These are phyloP conservation scores for Discoglossus pictus DNA, from an alignment of 2,797 vertebrate genomes.

Conservation along the genomic window DNA sequence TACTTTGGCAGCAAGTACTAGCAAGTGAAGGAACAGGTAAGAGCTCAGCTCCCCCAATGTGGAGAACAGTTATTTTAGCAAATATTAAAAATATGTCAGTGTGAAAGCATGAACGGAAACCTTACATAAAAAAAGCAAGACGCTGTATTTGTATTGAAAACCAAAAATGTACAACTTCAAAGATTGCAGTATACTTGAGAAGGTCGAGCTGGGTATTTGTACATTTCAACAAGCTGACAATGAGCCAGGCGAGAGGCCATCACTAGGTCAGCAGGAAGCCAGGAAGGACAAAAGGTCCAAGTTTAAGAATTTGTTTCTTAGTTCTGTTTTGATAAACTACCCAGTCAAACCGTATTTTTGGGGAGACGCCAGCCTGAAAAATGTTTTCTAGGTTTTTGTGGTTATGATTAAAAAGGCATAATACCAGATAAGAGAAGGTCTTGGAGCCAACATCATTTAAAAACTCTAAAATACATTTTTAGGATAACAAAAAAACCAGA, in stretches of 20 bases:
- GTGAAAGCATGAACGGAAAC: too few species aligned
- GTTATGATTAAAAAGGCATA: conserved; percentile 61
- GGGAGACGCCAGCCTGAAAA: conserved; percentile 59
- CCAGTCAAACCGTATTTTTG: conserved; percentile 65
- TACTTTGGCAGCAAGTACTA: too few species aligned
- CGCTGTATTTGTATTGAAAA: background rate
- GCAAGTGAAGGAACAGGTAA: too few species aligned
- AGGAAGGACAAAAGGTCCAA: conserved; percentile 79
- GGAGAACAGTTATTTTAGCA: too few species aligned
- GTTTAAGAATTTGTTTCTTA: conserved; percentile 71
- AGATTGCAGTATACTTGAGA: conserved; percentile 65
- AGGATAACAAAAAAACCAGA: too few species aligned
- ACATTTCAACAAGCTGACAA: conserved; percentile 67
- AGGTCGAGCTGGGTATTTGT: conserved; percentile 64
- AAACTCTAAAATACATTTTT: too few species aligned
- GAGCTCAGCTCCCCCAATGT: too few species aligned
- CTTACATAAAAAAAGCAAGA: too few species aligned
- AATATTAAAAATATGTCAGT: too few species aligned
- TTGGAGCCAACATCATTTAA: conserved; percentile 13
- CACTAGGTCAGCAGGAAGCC: conserved; percentile 80
- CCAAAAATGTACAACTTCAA: conserved; percentile 2
- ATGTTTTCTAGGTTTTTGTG: conserved; percentile 55
- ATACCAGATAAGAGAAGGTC: conserved; percentile 56
- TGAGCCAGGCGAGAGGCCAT: conserved; percentile 65
- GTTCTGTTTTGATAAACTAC: conserved; percentile 70